Conservation (phyloP, 2,113 vertebrate genomes). For the cattle (Bos taurus) region DNA sequence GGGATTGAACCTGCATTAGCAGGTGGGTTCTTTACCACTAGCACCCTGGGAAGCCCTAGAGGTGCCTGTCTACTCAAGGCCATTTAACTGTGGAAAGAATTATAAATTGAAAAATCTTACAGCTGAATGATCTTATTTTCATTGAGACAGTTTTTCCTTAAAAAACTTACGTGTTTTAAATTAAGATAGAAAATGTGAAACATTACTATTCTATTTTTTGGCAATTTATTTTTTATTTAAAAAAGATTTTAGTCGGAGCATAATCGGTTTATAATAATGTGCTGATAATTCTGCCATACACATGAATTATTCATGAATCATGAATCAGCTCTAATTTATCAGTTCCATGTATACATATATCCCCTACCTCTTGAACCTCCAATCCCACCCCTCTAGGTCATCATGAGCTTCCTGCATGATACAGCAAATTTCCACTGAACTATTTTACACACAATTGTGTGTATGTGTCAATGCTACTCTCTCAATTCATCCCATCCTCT, state of each 20-base stretch:
- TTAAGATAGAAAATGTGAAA: neutral
- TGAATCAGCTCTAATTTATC: neutral
- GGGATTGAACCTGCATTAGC: neutral
- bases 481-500: neutral
- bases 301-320: neutral
- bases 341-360: neutral
- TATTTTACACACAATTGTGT: neutral
- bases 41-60: neutral
- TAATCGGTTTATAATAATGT: neutral
- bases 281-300: neutral
- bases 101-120: slow-evolving; percentile 1
- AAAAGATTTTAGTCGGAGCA: neutral
- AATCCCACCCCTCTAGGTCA: neutral
- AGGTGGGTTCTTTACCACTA: neutral
- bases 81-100: neutral
- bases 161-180: neutral
- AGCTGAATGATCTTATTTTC: neutral
- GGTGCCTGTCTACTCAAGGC: neutral
- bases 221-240: neutral
- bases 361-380: neutral
- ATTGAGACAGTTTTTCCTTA: neutral
- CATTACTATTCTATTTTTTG: neutral
- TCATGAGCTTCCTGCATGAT: neutral
- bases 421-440: neutral
- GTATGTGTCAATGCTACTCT: neutral